Conservation (phyloP, 2,113 vertebrate genomes). For the Salvelinus sp. region DNA sequence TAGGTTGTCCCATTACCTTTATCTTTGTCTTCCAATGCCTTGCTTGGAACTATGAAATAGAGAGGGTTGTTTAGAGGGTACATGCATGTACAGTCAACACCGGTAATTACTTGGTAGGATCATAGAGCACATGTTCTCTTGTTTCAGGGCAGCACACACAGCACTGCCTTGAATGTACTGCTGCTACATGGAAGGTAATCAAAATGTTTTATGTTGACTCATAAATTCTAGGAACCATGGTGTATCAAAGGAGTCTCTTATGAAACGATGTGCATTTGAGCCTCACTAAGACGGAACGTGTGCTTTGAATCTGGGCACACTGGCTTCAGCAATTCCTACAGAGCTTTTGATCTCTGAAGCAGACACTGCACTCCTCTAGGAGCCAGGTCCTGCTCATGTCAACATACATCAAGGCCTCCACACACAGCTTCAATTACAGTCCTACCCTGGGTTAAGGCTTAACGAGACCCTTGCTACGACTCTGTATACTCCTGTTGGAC, state of each 20-base stretch:
- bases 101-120: not conserved
- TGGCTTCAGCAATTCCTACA: conserved; percentile 28
- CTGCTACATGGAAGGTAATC: not conserved
- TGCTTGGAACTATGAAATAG: too few relatives aligned
- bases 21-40: too few relatives aligned
- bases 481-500: not conserved
- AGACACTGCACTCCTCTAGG: conserved; percentile 10
- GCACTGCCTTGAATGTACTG: not conserved
- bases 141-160: not conserved
- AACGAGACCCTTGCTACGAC: not conserved
- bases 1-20: too few relatives aligned
- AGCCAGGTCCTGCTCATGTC: conserved; percentile 16
- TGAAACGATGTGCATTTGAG: conserved; percentile 12
- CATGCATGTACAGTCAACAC: not conserved
- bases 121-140: not conserved
- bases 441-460: not conserved
- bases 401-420: conserved; percentile 8
- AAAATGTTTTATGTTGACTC: conserved; percentile 6
- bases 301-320: conserved; percentile 31
- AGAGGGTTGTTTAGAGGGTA: too few relatives aligned
- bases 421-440: conserved; percentile 1
- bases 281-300: not conserved
- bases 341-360: conserved; percentile 47
- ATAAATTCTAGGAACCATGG: not conserved
- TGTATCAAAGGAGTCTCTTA: conserved; percentile 4